These are phyloP conservation scores for Orbicella faveolata DNA, from an alignment of 64 coral and sea anemone genomes.

Conservation along the genomic window DNA sequence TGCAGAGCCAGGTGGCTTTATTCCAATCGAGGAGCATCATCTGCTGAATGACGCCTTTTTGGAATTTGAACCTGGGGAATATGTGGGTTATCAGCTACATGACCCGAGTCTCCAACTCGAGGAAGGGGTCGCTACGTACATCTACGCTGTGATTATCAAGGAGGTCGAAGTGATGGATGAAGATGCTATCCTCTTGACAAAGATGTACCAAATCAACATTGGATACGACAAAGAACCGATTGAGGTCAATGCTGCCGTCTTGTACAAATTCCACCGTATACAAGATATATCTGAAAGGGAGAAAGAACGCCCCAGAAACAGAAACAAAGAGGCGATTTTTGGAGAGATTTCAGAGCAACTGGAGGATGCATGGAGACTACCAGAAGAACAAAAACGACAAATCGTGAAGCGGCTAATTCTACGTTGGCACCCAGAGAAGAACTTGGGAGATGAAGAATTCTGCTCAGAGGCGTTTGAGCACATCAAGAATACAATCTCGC, in stretches of 20 bases:
- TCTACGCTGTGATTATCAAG: slow-evolving; percentile 70
- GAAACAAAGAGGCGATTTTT: background rate
- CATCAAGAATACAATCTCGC: slow-evolving; percentile 3
- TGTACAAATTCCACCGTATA: slow-evolving; percentile 34
- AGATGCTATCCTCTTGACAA: background rate
- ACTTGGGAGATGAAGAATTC: slow-evolving; percentile 62
- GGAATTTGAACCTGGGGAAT: slow-evolving; percentile 62
- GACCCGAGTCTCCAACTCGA: slow-evolving; percentile 64
- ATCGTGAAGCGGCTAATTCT: slow-evolving; percentile 63
- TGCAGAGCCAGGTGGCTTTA: slow-evolving; percentile 53
- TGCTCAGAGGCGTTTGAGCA: slow-evolving; percentile 57
- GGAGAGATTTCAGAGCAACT: background rate
- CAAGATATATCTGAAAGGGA: background rate
- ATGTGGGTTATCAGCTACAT: slow-evolving; percentile 70
- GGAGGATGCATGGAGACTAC: slow-evolving; percentile 58
- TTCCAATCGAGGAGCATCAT: slow-evolving; percentile 61
- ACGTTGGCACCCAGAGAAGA: slow-evolving; percentile 74
- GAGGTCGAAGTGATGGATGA: slow-evolving; percentile 25
- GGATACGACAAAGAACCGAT: slow-evolving; percentile 7
- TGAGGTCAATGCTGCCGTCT: slow-evolving; percentile 3
- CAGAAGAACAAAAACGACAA: slow-evolving; percentile 41
- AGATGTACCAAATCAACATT: slow-evolving; percentile 38
- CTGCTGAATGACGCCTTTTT: slow-evolving; percentile 50
- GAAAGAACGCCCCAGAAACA: background rate
- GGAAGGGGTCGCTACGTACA: slow-evolving; percentile 57